A percentile compares a stretch with the other conserved stretches of the same genome.
Conservation (phyloP, 2,797 vertebrate species). For the Strix occidentalis region DNA sequence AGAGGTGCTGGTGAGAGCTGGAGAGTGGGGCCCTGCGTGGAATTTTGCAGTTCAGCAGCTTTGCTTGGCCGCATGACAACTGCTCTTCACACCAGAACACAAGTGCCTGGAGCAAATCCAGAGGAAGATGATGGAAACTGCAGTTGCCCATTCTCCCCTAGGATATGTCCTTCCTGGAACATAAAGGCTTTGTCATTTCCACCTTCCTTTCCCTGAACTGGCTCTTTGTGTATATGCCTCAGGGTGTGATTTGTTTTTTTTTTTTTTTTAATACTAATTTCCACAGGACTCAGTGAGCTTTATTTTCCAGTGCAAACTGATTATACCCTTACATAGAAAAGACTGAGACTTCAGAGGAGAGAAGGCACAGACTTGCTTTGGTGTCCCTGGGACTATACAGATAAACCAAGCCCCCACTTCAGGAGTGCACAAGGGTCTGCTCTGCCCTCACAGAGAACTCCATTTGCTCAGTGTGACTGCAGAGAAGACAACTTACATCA, state of each 20-base stretch:
- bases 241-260: neutral
- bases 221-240: neutral
- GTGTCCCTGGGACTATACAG: neutral
- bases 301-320: neutral
- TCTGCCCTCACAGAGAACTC: neutral
- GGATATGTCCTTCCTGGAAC: neutral
- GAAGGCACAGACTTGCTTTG: neutral
- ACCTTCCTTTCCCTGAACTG: neutral
- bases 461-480: neutral
- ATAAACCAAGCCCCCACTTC: neutral
- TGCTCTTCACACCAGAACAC: neutral
- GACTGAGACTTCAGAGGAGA: neutral
- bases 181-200: neutral
- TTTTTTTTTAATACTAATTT: neutral
- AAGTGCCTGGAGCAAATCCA: neutral
- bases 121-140: neutral
- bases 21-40: accelerated
- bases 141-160: neutral
- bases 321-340: neutral
- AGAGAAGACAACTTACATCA: neutral
- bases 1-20: neutral
- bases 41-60: neutral
- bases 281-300: neutral
- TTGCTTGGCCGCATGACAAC: neutral
- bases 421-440: neutral